Percentiles rank a stretch among this genome's conserved stretches.
Conservation (phyloP, 35 echinoderm and acorn worm genomes). For the Ptychodera flava region DNA sequence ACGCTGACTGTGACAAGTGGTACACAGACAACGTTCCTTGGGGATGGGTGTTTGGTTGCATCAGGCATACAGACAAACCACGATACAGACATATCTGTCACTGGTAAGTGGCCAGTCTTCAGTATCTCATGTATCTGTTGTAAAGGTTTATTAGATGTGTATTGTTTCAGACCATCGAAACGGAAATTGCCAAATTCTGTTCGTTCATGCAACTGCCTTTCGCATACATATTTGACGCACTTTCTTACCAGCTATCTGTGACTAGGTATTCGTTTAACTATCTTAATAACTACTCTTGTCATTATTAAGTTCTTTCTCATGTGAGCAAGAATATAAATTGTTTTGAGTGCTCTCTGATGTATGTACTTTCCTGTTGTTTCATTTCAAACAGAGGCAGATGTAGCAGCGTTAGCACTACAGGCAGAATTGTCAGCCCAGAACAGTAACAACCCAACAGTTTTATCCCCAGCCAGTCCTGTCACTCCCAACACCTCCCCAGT, state of each 20-base stretch:
- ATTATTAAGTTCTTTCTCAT: too few species aligned
- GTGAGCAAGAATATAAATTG: neutral
- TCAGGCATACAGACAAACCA: neutral
- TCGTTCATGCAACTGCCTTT: too few species aligned
- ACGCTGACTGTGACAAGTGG: neutral
- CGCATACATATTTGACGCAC: too few species aligned
- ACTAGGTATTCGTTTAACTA: too few species aligned
- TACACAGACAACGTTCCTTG: neutral
- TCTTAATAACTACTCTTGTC: too few species aligned
- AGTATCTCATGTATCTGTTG: too few species aligned
- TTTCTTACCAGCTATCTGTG: too few species aligned
- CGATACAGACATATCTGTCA: neutral
- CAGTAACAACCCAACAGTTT: neutral
- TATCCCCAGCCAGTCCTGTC: slow-evolving; percentile 19
- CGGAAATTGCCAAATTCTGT: too few species aligned
- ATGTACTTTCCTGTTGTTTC: neutral
- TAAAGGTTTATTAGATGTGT: too few species aligned
- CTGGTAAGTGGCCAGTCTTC: too few species aligned
- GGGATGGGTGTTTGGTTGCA: neutral
- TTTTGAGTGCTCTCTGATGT: neutral
- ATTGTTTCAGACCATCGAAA: too few species aligned
- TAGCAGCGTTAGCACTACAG: neutral
- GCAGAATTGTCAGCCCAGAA: neutral
- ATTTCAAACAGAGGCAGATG: neutral
- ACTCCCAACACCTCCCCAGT: slow-evolving; percentile 55